Evolutionary conservation across 2,113 vertebrate species (phyloP).

Genomic region (Perca flavescens): DNA sequence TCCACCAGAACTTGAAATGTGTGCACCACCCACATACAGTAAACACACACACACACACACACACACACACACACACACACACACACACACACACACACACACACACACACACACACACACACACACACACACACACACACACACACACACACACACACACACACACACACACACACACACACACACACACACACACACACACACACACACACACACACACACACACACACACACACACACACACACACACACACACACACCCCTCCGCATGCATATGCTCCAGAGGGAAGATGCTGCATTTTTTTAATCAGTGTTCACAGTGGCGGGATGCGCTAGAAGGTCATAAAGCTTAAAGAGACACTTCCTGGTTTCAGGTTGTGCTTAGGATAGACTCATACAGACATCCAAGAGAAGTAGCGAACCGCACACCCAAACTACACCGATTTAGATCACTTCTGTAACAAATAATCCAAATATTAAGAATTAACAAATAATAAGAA

Average conservation of each 20-base stretch:
- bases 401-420: neutral
- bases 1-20: conserved; percentile 16
- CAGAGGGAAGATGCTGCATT: conserved; percentile 34
- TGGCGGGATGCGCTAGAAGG: neutral
- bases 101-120: conserved; percentile 4
- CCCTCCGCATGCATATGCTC: conserved; percentile 32
- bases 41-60: neutral
- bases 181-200: conserved; percentile 4
- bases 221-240: neutral
- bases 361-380: conserved; percentile 11
- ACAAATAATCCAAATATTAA: neutral
- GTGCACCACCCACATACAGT: conserved; percentile 17
- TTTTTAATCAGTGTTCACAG: conserved; percentile 28
- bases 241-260: neutral
- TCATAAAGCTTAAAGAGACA: conserved; percentile 3
- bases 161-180: neutral
- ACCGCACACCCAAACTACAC: neutral
- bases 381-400: neutral
- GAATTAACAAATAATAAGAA: neutral
- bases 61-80: neutral
- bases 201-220: neutral
- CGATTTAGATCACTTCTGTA: neutral
- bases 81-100: neutral
- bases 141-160: neutral
- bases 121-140: neutral